phyloP scores from a whole-genome alignment of 2,797 vertebrate genomes.

The Galagoides demidoff region DNA sequence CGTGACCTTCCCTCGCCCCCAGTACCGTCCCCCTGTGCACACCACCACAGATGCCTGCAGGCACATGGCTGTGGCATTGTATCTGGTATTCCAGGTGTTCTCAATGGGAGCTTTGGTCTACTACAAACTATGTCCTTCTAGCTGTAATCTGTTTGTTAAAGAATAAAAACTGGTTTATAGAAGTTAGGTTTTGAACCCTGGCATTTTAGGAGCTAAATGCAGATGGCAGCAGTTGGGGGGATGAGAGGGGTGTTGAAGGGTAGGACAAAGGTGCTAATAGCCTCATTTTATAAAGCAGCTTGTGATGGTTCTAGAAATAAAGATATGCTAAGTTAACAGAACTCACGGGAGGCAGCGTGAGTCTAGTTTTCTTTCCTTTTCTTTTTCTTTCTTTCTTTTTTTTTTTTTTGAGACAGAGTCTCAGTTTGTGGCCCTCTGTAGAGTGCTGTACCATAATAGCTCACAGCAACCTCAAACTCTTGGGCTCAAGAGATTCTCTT shows the following conservation, averaged over 20 bases:
- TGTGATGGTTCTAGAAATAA: not conserved
- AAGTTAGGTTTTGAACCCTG: not conserved
- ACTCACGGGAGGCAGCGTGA: too few species aligned
- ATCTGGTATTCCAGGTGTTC: not conserved
- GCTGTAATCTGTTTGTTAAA: not conserved
- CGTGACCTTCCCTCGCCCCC: not conserved
- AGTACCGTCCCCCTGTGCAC: not conserved
- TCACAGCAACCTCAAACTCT: too few species aligned
- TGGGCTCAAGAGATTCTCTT: too few species aligned
- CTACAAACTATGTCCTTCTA: not conserved
- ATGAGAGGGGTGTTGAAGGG: not conserved
- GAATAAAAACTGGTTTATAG: not conserved
- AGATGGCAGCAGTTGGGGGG: not conserved
- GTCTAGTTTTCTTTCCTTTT: too few species aligned
- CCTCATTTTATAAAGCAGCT: not conserved
- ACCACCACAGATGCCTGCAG: too few species aligned
- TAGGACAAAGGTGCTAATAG: not conserved
- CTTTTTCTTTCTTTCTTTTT: too few species aligned
- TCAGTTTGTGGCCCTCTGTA: too few species aligned
- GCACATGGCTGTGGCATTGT: not conserved
- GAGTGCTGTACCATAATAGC: too few species aligned
- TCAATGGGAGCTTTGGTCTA: not conserved
- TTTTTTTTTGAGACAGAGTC: too few species aligned
- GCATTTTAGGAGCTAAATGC: not conserved
- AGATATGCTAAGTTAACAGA: not conserved